phyloP scores from a whole-genome alignment of 2,888 invertebrate species.

The Pterostichus madidus region DNA sequence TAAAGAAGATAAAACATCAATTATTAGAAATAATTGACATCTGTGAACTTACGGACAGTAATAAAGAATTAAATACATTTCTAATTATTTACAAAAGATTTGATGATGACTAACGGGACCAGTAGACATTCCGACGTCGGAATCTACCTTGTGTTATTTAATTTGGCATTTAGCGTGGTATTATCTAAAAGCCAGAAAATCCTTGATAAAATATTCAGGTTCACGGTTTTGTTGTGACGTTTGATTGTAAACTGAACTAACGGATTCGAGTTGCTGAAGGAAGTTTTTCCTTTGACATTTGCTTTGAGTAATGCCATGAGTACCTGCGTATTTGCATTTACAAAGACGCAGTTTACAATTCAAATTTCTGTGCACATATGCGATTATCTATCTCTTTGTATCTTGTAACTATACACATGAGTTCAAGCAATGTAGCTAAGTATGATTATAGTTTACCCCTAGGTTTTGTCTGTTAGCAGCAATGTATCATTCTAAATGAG shows the following conservation, averaged over 20 bases:
- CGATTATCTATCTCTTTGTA: slow-evolving; percentile 3
- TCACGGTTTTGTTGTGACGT: background rate
- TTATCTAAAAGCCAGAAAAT: slow-evolving; percentile 23
- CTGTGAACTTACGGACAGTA: background rate
- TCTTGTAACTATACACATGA: background rate
- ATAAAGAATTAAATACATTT: background rate
- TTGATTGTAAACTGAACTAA: background rate
- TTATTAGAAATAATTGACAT: slow-evolving; percentile 20
- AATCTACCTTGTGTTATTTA: background rate
- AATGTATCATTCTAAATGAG: background rate
- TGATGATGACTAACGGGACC: background rate
- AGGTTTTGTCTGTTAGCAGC: background rate
- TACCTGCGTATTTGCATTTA: slow-evolving; percentile 54
- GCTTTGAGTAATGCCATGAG: slow-evolving; percentile 55
- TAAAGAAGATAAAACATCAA: background rate
- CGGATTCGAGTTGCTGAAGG: background rate
- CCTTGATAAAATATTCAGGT: slow-evolving; percentile 7
- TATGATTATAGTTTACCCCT: background rate
- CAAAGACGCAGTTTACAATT: slow-evolving; percentile 54
- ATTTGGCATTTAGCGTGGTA: slow-evolving; percentile 7
- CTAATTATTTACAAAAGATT: slow-evolving; percentile 27
- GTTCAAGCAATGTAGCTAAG: background rate
- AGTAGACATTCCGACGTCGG: slow-evolving; percentile 10
- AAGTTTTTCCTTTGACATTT: slow-evolving; percentile 35
- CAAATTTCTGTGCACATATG: slow-evolving; percentile 31